Evolutionary conservation across 2,113 vertebrate species (phyloP).

Genomic region (Xerus inauris): DNA sequence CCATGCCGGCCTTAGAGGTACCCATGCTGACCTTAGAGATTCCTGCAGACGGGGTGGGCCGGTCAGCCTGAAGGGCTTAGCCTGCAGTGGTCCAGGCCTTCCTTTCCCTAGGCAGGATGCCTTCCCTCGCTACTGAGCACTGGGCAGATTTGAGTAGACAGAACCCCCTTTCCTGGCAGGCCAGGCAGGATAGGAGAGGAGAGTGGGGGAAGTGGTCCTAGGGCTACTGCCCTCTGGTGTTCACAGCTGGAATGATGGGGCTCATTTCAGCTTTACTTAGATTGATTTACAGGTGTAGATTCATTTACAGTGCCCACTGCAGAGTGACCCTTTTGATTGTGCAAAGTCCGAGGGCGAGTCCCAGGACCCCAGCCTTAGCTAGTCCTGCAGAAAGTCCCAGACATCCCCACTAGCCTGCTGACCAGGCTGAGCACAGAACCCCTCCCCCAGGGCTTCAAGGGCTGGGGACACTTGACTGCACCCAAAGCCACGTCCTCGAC

Average conservation of each 20-base stretch:
- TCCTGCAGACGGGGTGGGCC: constrained; percentile 30
- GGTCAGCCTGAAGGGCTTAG: background rate
- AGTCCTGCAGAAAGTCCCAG: background rate
- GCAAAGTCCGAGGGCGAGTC: background rate
- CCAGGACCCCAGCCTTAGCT: background rate
- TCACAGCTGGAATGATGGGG: background rate
- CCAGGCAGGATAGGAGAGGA: too few relatives aligned
- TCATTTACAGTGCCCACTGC: background rate
- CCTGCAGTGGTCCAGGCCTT: background rate
- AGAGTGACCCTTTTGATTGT: background rate
- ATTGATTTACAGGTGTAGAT: background rate
- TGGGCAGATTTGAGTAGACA: background rate
- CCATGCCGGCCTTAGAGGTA: constrained; percentile 48
- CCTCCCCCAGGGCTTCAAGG: background rate
- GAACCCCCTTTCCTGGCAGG: background rate
- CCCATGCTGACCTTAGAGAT: background rate
- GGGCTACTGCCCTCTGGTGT: background rate
- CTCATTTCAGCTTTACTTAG: background rate
- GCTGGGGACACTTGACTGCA: background rate
- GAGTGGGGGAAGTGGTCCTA: background rate
- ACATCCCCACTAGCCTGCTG: background rate
- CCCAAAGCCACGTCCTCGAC: background rate
- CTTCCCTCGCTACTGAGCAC: background rate
- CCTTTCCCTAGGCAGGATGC: background rate
- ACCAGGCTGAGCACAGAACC: background rate